Evolutionary conservation across 2,113 vertebrate species (phyloP).

Genomic region (Psilopsiagon aymara): DNA sequence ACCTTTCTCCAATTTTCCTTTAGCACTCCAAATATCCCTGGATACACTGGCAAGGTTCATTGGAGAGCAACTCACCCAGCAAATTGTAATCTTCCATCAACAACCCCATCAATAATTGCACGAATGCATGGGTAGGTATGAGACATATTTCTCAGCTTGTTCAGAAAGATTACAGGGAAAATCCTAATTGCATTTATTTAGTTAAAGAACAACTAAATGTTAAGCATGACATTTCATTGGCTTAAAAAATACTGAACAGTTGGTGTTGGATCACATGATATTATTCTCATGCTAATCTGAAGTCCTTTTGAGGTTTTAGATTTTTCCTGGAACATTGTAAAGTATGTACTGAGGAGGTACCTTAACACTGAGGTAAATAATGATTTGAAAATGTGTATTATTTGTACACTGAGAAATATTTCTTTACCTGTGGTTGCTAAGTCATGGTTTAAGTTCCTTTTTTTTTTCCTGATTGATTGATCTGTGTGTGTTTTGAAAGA

Average conservation of each 20-base stretch:
- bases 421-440: background rate
- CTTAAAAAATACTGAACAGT: background rate
- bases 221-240: background rate
- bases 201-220: constrained; percentile 56
- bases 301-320: background rate
- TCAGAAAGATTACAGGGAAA: constrained; percentile 15
- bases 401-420: background rate
- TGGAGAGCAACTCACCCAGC: constrained; percentile 71
- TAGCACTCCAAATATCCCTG: constrained; percentile 80
- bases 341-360: background rate
- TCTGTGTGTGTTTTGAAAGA: background rate
- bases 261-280: background rate
- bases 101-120: constrained; percentile 56
- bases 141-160: constrained; percentile 41
- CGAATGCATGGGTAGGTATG: constrained; percentile 72
- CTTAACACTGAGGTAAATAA: background rate
- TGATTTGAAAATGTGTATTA: background rate
- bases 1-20: constrained; percentile 5
- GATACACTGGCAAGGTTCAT: constrained; percentile 79
- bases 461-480: background rate
- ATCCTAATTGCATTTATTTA: constrained; percentile 34
- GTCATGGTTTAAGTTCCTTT: background rate
- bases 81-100: constrained; percentile 73
- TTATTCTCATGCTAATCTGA: background rate
- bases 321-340: background rate